Evolutionary conservation across 2,797 vertebrate genomes (phyloP).

Genomic region (Graptemys geographica): DNA sequence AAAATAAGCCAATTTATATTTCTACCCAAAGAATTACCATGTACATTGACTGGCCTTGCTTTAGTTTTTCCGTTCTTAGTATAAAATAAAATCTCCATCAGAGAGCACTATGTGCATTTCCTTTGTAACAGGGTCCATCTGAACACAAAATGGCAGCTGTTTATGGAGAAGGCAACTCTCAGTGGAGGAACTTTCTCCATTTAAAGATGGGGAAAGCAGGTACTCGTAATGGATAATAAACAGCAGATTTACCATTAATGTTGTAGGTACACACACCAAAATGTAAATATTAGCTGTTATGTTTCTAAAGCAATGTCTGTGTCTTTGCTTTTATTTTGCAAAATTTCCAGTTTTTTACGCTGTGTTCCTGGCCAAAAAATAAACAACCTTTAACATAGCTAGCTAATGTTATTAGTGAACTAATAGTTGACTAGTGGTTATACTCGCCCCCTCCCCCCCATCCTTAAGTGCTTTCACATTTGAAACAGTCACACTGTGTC

Average conservation of each 20-base stretch:
- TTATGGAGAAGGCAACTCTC: background rate
- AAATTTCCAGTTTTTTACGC: background rate
- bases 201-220: background rate
- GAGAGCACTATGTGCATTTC: background rate
- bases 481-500: slow-evolving; percentile 48
- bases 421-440: slow-evolving; percentile 45
- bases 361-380: accelerated
- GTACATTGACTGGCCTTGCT: background rate
- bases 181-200: background rate
- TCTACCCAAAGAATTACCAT: background rate
- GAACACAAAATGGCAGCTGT: background rate
- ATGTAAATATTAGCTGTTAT: background rate
- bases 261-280: background rate
- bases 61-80: background rate
- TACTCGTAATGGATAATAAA: background rate
- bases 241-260: background rate
- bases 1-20: background rate
- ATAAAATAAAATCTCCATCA: background rate
- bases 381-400: background rate
- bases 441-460: background rate
- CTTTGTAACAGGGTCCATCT: background rate
- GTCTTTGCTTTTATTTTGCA: background rate
- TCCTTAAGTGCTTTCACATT: slow-evolving; percentile 51
- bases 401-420: background rate
- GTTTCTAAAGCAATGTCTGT: background rate